These are phyloP conservation scores for Corythaeola cristata DNA, from an alignment of 2,113 vertebrate species.

Conservation along the genomic window DNA sequence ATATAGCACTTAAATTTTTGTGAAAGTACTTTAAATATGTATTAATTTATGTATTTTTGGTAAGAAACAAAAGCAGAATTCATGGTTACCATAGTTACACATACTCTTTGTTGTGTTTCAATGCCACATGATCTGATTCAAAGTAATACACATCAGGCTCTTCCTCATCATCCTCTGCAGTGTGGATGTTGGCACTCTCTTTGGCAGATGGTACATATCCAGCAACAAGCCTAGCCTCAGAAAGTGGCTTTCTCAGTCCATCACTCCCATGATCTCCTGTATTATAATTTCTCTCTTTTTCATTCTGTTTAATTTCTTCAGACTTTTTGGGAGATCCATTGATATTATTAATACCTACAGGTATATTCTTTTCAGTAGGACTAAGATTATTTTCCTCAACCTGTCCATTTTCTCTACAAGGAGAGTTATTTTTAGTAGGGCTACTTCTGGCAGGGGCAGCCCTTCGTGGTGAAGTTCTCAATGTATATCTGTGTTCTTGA, in stretches of 20 bases:
- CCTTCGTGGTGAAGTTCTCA: conserved; percentile 93
- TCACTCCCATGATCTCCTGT: conserved; percentile 70
- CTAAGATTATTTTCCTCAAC: conserved; percentile 82
- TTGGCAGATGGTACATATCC: conserved; percentile 81
- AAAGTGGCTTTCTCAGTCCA: conserved; percentile 71
- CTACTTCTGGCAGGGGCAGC: conserved; percentile 80
- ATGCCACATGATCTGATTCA: conserved; percentile 99
- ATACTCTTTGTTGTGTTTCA: conserved; percentile 99
- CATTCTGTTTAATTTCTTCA: conserved; percentile 71
- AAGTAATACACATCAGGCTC: conserved; percentile 99
- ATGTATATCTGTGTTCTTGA: conserved; percentile 94
- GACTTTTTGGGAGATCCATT: conserved; percentile 67
- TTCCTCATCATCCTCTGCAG: conserved; percentile 91
- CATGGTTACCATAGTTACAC: conserved; percentile 88
- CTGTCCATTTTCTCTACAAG: conserved; percentile 87
- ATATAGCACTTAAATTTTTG: background rate
- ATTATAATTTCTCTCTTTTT: conserved; percentile 71
- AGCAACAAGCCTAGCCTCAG: conserved; percentile 70
- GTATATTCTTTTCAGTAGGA: conserved; percentile 71
- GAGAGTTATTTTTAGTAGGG: conserved; percentile 85
- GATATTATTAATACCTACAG: conserved; percentile 72
- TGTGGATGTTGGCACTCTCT: conserved; percentile 81
- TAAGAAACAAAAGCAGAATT: conserved; percentile 81
- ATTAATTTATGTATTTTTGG: background rate
- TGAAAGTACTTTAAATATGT: background rate